These are phyloP conservation scores for Mellilla xanthometata DNA, from an alignment of 2,888 invertebrate genomes.

Conservation along the genomic window DNA sequence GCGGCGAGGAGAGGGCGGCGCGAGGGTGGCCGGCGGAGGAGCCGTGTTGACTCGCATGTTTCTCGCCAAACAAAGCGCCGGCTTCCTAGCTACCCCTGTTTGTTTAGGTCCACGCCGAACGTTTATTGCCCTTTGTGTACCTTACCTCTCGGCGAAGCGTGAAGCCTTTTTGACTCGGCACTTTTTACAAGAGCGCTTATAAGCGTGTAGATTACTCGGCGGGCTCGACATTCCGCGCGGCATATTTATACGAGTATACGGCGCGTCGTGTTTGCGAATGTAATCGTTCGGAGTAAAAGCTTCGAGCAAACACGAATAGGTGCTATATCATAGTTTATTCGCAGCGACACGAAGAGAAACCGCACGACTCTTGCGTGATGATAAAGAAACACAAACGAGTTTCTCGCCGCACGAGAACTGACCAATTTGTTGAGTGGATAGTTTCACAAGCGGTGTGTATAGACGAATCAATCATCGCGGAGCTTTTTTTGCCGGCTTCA, in stretches of 20 bases:
- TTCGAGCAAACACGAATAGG: slow-evolving; percentile 38
- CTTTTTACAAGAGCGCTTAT: slow-evolving; percentile 77
- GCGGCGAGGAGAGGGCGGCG: slow-evolving; percentile 41
- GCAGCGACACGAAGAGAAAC: slow-evolving; percentile 45
- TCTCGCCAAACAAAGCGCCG: slow-evolving; percentile 77
- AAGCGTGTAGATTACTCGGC: slow-evolving; percentile 63
- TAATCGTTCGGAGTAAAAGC: slow-evolving; percentile 41
- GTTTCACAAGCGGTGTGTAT: slow-evolving; percentile 59
- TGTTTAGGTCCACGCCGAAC: slow-evolving; percentile 79
- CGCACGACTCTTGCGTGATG: slow-evolving; percentile 50
- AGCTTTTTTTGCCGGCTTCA: slow-evolving; percentile 63
- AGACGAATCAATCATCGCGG: slow-evolving; percentile 67
- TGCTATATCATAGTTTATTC: slow-evolving; percentile 44
- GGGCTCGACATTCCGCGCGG: slow-evolving; percentile 26
- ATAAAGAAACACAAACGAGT: slow-evolving; percentile 59
- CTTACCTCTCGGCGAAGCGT: slow-evolving; percentile 75
- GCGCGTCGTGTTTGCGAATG: slow-evolving; percentile 36
- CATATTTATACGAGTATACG: slow-evolving; percentile 39
- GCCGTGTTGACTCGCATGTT: slow-evolving; percentile 74
- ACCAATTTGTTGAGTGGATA: slow-evolving; percentile 66
- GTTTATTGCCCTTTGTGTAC: slow-evolving; percentile 80
- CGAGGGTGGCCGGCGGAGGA: slow-evolving; percentile 32
- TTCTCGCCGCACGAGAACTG: slow-evolving; percentile 58
- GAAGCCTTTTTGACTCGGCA: slow-evolving; percentile 80
- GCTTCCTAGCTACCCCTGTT: slow-evolving; percentile 82